phyloP scores from a whole-genome alignment of 2,888 invertebrate species.

The Cheilosia variabilis region DNA sequence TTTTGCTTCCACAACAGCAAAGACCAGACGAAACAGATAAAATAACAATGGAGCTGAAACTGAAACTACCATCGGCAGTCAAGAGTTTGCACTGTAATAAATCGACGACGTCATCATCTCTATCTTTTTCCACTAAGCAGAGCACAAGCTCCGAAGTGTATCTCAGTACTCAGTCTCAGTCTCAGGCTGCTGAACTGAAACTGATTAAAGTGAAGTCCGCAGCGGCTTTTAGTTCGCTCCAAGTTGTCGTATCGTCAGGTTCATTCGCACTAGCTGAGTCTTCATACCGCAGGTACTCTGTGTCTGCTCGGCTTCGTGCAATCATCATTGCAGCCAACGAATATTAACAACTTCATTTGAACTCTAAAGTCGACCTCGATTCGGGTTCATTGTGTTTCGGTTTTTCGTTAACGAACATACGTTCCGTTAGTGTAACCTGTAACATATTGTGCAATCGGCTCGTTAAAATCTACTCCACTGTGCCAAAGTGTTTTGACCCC shows the following conservation, averaged over 20 bases:
- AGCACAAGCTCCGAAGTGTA: slow-evolving; percentile 1
- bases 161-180: slow-evolving; percentile 10
- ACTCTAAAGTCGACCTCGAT: slow-evolving; percentile 46
- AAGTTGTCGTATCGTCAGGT: slow-evolving; percentile 42
- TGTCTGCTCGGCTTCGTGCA: neutral
- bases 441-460: neutral
- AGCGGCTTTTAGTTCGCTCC: slow-evolving; percentile 54
- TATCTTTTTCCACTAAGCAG: neutral
- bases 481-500: slow-evolving; percentile 57
- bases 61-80: slow-evolving; percentile 1
- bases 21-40: neutral
- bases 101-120: neutral
- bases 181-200: neutral
- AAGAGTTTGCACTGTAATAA: neutral
- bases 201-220: slow-evolving; percentile 26
- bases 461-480: slow-evolving; percentile 2
- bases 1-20: neutral
- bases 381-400: slow-evolving; percentile 44
- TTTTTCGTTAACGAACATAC: slow-evolving; percentile 2
- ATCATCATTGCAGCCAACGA: neutral
- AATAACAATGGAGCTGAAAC: slow-evolving; percentile 11
- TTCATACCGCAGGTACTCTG: neutral
- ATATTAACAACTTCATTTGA: slow-evolving; percentile 35
- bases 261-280: neutral
- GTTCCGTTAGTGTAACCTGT: neutral